phyloP scores from a whole-genome alignment of 2,888 invertebrate species.

The Blastobasis adustella region DNA sequence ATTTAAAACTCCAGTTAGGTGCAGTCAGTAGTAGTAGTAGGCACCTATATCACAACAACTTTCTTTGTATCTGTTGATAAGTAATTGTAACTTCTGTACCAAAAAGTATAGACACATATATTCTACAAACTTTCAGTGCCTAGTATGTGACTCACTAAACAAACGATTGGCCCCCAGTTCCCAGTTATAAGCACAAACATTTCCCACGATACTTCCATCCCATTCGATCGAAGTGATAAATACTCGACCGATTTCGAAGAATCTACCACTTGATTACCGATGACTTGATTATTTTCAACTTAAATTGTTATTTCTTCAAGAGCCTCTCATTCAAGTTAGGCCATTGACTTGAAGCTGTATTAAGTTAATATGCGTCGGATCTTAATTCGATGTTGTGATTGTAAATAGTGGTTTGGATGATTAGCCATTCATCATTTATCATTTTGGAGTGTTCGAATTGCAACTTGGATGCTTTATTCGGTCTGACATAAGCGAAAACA shows the following conservation, averaged over 20 bases:
- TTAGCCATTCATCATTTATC: background rate
- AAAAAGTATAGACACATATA: too few species aligned
- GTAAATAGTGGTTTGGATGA: background rate
- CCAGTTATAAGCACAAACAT: background rate
- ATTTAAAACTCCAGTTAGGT: too few species aligned
- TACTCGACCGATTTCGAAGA: background rate
- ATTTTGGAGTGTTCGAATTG: background rate
- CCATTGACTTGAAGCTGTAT: background rate
- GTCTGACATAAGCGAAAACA: too few species aligned
- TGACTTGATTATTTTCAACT: slow-evolving; percentile 1
- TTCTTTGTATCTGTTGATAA: too few species aligned
- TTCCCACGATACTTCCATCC: background rate
- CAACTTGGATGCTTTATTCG: background rate
- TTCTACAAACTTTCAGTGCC: too few species aligned
- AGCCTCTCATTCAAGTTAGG: background rate
- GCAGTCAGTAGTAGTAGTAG: too few species aligned
- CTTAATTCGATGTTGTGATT: background rate
- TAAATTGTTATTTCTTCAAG: background rate
- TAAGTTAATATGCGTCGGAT: background rate
- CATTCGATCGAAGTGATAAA: background rate
- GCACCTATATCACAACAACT: too few species aligned
- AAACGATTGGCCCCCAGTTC: too few species aligned
- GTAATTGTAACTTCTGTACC: too few species aligned
- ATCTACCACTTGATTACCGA: background rate
- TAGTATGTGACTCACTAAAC: too few species aligned